Percentiles rank a stretch among this genome's conserved stretches.
phyloP scores from a whole-genome alignment of 2,888 invertebrate genomes.

The Drosophila dives region DNA sequence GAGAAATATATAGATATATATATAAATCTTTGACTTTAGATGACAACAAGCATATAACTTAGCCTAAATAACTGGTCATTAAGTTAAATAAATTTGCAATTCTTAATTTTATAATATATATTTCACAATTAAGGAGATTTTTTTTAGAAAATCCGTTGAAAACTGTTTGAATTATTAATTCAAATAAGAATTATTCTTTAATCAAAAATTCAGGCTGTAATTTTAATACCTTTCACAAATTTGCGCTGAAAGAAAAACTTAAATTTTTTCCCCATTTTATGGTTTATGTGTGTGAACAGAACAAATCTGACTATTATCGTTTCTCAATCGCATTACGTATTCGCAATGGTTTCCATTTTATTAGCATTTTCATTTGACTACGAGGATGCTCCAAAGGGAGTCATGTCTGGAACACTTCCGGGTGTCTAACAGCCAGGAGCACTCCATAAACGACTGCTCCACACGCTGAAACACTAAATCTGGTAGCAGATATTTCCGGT shows the following conservation, averaged over 20 bases:
- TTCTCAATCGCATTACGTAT: not conserved
- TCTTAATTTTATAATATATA: not conserved
- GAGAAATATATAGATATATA: not conserved
- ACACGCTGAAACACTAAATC: constrained; percentile 12
- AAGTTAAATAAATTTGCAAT: not conserved
- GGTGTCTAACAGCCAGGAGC: constrained; percentile 11
- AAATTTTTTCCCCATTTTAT: not conserved
- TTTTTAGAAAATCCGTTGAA: not conserved
- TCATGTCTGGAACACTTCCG: constrained; percentile 19
- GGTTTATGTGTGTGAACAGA: not conserved
- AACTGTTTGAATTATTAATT: too few relatives aligned
- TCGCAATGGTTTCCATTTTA: not conserved
- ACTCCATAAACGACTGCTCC: not conserved
- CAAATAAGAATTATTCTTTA: not conserved
- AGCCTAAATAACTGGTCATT: not conserved
- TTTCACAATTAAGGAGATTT: too few relatives aligned
- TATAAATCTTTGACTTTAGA: not conserved
- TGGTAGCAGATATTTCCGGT: constrained; percentile 23
- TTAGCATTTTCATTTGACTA: not conserved
- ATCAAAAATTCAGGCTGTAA: not conserved
- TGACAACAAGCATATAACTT: too few relatives aligned
- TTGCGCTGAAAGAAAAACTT: not conserved
- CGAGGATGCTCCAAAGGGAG: not conserved
- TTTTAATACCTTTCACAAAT: not conserved
- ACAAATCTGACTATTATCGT: not conserved